Conservation (phyloP, 1,140 invertebrate species). For the Formica selysi region DNA sequence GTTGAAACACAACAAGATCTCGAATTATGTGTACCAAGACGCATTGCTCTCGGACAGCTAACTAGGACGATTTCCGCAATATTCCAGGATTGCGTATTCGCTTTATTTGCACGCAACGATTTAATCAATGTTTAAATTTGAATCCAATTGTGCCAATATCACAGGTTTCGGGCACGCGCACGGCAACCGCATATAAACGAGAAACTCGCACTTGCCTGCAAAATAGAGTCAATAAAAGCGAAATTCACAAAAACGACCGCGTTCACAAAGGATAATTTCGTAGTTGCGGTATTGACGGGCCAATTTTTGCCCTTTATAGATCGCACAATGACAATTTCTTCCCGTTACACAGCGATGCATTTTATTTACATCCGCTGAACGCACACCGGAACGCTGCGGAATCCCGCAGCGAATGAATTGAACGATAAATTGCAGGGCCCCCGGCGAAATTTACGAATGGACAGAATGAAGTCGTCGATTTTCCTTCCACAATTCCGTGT, state of each 20-base stretch:
- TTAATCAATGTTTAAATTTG: conserved; percentile 62
- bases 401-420: conserved; percentile 50
- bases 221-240: conserved; percentile 31
- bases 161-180: not conserved
- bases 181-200: not conserved
- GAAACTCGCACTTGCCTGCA: not conserved
- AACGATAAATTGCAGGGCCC: conserved; percentile 52
- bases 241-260: conserved; percentile 37
- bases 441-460: conserved; percentile 43
- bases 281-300: conserved; percentile 1
- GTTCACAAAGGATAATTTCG: conserved; percentile 20
- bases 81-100: conserved; percentile 12
- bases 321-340: conserved; percentile 40
- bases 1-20: not conserved
- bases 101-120: conserved; percentile 51
- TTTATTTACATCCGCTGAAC: conserved; percentile 51
- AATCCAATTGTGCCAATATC: conserved; percentile 42
- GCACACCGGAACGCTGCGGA: not conserved
- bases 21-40: conserved; percentile 21
- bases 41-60: not conserved
- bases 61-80: not conserved
- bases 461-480: conserved; percentile 48
- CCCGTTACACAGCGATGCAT: conserved; percentile 10
- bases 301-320: conserved; percentile 44
- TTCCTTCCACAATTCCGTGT: conserved; percentile 21